Conservation (phyloP, 2,113 vertebrate species). For the Myodes glareolus region DNA sequence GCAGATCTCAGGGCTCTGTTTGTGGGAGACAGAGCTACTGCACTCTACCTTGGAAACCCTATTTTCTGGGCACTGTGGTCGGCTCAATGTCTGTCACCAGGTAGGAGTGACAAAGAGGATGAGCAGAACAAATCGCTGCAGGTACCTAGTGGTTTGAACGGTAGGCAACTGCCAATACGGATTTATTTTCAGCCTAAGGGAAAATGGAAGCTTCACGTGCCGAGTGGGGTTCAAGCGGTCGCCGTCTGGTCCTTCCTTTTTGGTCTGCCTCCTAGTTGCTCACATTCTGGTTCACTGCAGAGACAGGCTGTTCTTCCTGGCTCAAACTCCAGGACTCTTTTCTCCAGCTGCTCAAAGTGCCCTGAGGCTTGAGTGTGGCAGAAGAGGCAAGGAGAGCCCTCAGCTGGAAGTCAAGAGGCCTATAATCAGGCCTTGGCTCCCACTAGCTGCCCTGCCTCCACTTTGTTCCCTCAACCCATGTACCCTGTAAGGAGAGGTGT, state of each 20-base stretch:
- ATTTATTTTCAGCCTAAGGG: neutral
- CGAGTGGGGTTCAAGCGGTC: neutral
- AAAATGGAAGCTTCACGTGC: neutral
- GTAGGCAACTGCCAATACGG: neutral
- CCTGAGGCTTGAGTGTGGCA: too few species aligned
- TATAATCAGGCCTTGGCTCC: too few species aligned
- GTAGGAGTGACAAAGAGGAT: neutral
- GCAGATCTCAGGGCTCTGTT: neutral
- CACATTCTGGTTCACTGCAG: too few species aligned
- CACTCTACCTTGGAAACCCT: neutral
- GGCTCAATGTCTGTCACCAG: neutral
- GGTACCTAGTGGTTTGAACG: neutral
- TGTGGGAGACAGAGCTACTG: neutral
- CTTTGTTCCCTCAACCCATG: too few species aligned
- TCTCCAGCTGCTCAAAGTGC: too few species aligned
- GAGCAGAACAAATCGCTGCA: neutral
- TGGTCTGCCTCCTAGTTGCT: too few species aligned
- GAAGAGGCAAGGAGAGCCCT: too few species aligned
- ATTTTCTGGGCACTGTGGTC: neutral
- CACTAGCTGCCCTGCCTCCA: too few species aligned
- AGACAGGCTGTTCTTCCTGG: too few species aligned
- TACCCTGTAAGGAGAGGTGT: too few species aligned
- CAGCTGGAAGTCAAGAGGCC: too few species aligned
- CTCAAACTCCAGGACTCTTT: too few species aligned
- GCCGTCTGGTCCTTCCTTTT: neutral